A percentile compares a stretch with the other conserved stretches of the same genome.
These are phyloP conservation scores for Tympanuchus pallidicinctus DNA, from an alignment of 2,113 vertebrate species.

Conservation along the genomic window DNA sequence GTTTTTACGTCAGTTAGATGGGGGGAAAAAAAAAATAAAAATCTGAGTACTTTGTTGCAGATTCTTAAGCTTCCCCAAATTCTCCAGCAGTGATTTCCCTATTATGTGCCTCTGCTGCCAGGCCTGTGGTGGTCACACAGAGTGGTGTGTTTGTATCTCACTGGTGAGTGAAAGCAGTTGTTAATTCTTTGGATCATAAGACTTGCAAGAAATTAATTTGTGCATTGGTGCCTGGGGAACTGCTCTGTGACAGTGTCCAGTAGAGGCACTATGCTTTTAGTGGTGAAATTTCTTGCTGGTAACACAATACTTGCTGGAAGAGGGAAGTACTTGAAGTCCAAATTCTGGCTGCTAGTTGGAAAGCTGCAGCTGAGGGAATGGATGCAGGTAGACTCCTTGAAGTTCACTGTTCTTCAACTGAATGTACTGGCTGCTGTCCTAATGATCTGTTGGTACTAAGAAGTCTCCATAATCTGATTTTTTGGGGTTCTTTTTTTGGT, in stretches of 20 bases:
- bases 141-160: background rate
- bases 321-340: background rate
- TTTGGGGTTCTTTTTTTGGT: background rate
- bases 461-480: rapidly evolving
- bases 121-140: background rate
- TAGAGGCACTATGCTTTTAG: background rate
- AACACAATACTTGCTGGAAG: background rate
- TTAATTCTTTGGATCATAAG: background rate
- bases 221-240: background rate
- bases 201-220: background rate
- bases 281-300: background rate
- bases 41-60: background rate
- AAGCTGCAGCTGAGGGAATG: background rate
- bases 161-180: background rate
- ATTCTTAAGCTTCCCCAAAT: conserved; percentile 19
- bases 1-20: background rate
- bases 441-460: background rate
- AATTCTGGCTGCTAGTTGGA: background rate
- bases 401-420: rapidly evolving
- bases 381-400: background rate
- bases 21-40: too few species aligned
- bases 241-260: background rate
- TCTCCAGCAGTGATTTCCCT: background rate
- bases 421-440: background rate
- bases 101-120: background rate